Base-by-base conservation (phyloP, 2,113 vertebrate species). In the Mobula hypostoma region DNA sequence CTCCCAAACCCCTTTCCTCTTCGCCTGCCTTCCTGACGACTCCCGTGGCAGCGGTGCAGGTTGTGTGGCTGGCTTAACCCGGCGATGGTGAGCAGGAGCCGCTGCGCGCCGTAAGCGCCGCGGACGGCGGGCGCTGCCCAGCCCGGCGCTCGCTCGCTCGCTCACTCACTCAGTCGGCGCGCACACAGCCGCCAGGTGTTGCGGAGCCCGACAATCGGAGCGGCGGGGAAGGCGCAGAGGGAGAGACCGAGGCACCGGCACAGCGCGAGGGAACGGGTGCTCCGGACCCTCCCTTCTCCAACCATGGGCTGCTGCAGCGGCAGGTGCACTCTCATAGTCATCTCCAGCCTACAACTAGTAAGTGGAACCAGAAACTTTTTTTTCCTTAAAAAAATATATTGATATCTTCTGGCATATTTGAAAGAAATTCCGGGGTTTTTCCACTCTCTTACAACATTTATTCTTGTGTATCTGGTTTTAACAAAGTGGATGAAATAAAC, bases 261-360 rank as follows among this genome's bases (percentile, higher is more conserved):
- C 32, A 48, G 79, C 2, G 24, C 7, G 8, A 24, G 19, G 83
- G 27, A 29, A 29, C 1, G 63, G 85, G 85, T 24, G 21, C 85
- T 24, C 24, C 85, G 61, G 58, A 24, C 56, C 48, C 14, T 32
- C 63, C 66, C 40, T 36, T 96, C 95, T 95, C 96, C 95, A 97
- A 97, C 95, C 97, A 99, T 99, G 98, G 98, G 98, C 96, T 98
- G 98, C 97, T 99, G 98, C 97, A 98, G 98, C 95, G 98, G 98
- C 96, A 97, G 98, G 96, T 98, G 98, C 95, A 98, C 98, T 95
- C 97, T 99, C 95, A 97, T 98, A 96, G 98, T 98, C 95, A 97
- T 99, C 97, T 99, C 98, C 97, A 98, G 98, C 96, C 98, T 98
- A 97, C 98, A 99, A 97, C 97, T 99, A 98, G 98, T 99, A 97